These are phyloP conservation scores for Chironomus striatipennis DNA, from an alignment of 1,140 invertebrate species.

Conservation along the genomic window DNA sequence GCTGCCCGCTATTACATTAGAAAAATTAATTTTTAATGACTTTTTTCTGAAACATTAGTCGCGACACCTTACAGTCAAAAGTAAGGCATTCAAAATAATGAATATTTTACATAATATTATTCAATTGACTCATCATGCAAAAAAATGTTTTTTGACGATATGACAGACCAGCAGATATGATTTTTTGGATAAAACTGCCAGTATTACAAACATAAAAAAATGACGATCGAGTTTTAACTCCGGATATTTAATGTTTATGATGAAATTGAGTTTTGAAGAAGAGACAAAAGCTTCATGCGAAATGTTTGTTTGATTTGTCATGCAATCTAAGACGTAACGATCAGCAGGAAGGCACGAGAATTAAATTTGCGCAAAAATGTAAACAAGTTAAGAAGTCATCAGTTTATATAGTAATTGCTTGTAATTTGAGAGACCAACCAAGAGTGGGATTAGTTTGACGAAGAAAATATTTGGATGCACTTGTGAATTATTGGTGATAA, in stretches of 20 bases:
- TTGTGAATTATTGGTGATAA: too few species aligned
- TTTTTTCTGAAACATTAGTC: background rate
- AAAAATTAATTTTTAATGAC: conserved; percentile 10
- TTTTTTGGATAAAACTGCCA: background rate
- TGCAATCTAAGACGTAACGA: background rate
- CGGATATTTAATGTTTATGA: background rate
- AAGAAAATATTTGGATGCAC: too few species aligned
- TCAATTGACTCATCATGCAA: background rate
- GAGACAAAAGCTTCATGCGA: background rate
- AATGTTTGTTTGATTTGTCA: background rate
- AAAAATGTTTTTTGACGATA: background rate
- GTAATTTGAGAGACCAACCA: too few species aligned
- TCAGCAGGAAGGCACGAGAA: background rate
- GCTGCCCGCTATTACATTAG: background rate
- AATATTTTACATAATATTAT: background rate
- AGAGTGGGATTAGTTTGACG: too few species aligned
- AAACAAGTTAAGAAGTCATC: too few species aligned
- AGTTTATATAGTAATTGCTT: too few species aligned
- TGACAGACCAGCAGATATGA: background rate
- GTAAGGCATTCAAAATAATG: background rate
- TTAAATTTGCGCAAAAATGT: background rate
- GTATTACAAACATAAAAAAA: background rate
- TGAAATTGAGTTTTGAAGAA: background rate
- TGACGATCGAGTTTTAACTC: background rate
- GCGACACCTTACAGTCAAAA: background rate